Base-by-base conservation (phyloP, 2,888 invertebrate genomes). In the Nomada fucata region DNA sequence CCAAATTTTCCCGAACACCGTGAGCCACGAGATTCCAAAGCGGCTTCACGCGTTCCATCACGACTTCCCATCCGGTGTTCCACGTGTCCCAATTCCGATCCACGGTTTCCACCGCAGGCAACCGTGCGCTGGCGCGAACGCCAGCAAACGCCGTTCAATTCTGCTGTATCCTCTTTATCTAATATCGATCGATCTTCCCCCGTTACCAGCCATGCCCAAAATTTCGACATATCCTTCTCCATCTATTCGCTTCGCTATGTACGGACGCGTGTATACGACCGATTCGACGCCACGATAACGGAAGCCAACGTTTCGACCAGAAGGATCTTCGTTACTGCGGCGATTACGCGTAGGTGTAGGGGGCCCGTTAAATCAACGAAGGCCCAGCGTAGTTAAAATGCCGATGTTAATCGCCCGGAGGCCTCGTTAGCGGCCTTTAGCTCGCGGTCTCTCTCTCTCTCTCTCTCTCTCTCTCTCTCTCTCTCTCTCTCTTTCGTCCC, bases 381-480 rank as follows among this genome's bases (percentile, higher is more conserved):
- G 83, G 73, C 69, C 81, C 78, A 70, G 74, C 86, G 88, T 86
- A 87, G 91, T 90, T 88, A 89, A 91, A 91, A 90, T 89, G 84
- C 88, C 89, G 90, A 90, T 90, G 90, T 89, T 90, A 90, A 90
- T 90, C 90, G 89, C 84, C 82, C 84, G 77, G 82, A 86, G 87
- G 79, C 84, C 89, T 90, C 90, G 90, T 90, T 90, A 90, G 85
- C 86, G 86, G 82, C 87, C 79, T 87, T 85, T 87, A 81, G 83
- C 80, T 85, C 82, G 82, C 83, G 81, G 86, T 82, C 79, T 76
- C 59, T 2, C 69, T 13, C 70, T 47, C 72, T 65, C 59, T 59
- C 67, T 60, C 57, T 23, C 13, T 15, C n/a, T 82, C 79, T 76
- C 59, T 2, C 69, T 13, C 70, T 47, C 72, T 65, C 59, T 59